Percentiles rank a stretch among this genome's conserved stretches.
These are phyloP conservation scores for Chloroclysta siterata DNA, from an alignment of 2,888 invertebrate genomes.

Conservation along the genomic window DNA sequence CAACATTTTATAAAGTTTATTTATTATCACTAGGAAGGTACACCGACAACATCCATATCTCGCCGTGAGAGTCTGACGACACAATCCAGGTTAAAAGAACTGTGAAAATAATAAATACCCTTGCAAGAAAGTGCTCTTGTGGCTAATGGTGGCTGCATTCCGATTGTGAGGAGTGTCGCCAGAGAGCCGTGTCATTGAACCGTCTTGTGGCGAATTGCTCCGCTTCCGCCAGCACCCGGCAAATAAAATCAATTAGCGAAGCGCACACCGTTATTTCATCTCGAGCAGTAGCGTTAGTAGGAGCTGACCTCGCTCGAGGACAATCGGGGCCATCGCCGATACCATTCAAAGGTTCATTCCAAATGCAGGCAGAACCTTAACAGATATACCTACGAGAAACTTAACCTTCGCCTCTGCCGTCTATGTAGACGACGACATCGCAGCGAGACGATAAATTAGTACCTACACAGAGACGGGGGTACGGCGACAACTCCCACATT, in stretches of 20 bases:
- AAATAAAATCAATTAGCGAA: conserved; percentile 72
- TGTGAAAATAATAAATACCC: conserved; percentile 52
- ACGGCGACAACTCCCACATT: conserved; percentile 47
- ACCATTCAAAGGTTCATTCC: conserved; percentile 29
- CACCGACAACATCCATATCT: conserved; percentile 11
- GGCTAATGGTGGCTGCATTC: conserved; percentile 67
- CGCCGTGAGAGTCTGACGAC: conserved; percentile 18
- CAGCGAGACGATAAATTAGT: conserved; percentile 41
- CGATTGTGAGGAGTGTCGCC: conserved; percentile 59
- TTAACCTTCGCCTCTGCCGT: conserved; percentile 21
- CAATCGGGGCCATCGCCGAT: conserved; percentile 26
- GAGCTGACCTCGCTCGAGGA: conserved; percentile 16
- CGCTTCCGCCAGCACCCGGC: conserved; percentile 66
- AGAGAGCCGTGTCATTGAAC: conserved; percentile 75
- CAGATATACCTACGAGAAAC: conserved; percentile 13
- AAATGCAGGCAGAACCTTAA: conserved; percentile 20
- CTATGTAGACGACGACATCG: conserved; percentile 31
- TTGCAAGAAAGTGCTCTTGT: conserved; percentile 47
- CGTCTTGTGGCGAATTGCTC: conserved; percentile 66
- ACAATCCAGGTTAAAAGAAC: conserved; percentile 44
- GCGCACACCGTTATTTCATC: conserved; percentile 56
- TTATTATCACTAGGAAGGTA: background rate
- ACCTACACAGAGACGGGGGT: conserved; percentile 36
- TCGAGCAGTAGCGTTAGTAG: conserved; percentile 23
- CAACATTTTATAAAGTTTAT: too few species aligned